A percentile compares a stretch with the other conserved stretches of the same genome.
phyloP scores from a whole-genome alignment of 2,797 vertebrate species.

The Acanthiza pusilla region DNA sequence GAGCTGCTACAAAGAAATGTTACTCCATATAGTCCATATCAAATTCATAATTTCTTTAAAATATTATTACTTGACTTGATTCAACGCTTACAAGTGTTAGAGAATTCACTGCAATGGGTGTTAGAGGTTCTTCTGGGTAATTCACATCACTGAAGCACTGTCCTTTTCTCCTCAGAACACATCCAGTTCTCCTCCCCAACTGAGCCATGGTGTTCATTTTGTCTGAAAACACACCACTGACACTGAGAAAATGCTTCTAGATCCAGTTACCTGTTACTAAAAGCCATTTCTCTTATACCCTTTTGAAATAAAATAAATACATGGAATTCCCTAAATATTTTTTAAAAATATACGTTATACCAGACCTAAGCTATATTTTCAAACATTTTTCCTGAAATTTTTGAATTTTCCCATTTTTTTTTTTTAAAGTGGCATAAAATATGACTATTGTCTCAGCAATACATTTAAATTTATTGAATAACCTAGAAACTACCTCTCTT shows the following conservation, averaged over 20 bases:
- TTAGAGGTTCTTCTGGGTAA: background rate
- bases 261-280: background rate
- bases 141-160: background rate
- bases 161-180: background rate
- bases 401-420: background rate
- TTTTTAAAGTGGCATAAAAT: background rate
- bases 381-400: background rate
- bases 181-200: background rate
- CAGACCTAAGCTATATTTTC: background rate
- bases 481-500: background rate
- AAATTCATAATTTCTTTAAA: background rate
- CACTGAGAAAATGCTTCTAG: background rate
- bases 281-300: background rate
- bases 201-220: rapidly evolving
- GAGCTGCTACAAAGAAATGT: background rate
- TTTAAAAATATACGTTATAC: background rate
- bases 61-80: background rate
- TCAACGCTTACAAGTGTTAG: background rate
- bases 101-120: background rate
- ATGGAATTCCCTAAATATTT: background rate
- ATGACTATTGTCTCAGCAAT: background rate
- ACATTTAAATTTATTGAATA: background rate
- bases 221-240: background rate
- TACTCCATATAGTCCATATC: background rate
- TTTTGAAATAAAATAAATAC: background rate